phyloP scores from a whole-genome alignment of 2,113 vertebrate species.

The Dasyornis broadbenti region DNA sequence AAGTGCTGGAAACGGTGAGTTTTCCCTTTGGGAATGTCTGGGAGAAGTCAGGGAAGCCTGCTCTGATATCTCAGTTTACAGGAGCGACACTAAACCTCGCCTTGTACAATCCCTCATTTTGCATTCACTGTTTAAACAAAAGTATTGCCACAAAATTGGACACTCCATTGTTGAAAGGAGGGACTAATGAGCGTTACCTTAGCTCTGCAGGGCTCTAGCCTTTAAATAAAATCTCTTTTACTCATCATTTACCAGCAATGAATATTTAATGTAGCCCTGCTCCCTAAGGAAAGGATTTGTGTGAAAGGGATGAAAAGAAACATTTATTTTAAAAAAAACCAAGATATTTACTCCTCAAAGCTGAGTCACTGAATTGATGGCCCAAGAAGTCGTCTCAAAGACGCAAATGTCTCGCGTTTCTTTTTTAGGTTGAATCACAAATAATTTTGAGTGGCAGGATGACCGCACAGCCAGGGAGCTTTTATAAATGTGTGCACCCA shows the following conservation, averaged over 20 bases:
- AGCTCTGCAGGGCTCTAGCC: background rate
- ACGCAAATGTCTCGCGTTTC: background rate
- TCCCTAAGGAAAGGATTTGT: constrained; percentile 52
- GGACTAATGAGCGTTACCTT: background rate
- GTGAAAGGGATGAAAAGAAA: constrained; percentile 11
- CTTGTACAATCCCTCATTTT: background rate
- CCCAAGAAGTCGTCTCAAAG: constrained; percentile 25
- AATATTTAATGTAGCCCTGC: constrained; percentile 43
- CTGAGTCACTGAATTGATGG: constrained; percentile 21
- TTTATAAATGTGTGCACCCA: background rate
- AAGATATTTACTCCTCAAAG: constrained; percentile 61
- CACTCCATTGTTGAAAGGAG: background rate
- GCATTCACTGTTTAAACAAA: background rate
- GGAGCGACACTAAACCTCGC: background rate
- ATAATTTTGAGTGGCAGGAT: background rate
- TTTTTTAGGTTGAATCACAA: background rate
- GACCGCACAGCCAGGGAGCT: background rate
- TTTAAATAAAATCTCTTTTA: constrained; percentile 14
- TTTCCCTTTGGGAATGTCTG: background rate
- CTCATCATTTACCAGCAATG: background rate
- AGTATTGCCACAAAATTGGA: background rate
- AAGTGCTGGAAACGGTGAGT: background rate
- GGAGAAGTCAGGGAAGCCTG: background rate
- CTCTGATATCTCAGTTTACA: background rate
- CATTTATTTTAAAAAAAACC: constrained; percentile 32